phyloP scores from a whole-genome alignment of 2,113 vertebrate species.

The Grallaria varia region DNA sequence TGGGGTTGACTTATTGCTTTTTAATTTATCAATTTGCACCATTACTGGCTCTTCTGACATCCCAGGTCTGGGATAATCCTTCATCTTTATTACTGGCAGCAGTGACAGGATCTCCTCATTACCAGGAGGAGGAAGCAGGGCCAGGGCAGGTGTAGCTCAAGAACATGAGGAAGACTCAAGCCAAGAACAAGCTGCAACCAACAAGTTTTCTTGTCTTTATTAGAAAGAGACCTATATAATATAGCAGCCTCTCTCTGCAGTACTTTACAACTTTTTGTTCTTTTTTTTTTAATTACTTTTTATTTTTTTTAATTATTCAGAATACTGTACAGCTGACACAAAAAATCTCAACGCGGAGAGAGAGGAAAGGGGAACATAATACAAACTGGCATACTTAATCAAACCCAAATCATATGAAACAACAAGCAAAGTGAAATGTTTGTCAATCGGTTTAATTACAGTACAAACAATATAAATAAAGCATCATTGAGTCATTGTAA shows the following conservation, averaged over 20 bases:
- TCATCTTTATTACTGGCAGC: conserved; percentile 69
- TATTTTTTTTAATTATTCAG: conserved; percentile 63
- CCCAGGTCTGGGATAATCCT: neutral
- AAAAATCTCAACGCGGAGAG: conserved; percentile 61
- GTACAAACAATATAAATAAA: conserved; percentile 89
- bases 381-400: conserved; percentile 76
- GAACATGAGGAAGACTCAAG: neutral
- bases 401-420: conserved; percentile 74
- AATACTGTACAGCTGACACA: conserved; percentile 90
- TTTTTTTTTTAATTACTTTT: neutral
- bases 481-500: conserved; percentile 69
- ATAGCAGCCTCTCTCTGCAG: conserved; percentile 79
- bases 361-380: conserved; percentile 66
- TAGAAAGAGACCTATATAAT: conserved; percentile 91
- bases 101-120: conserved; percentile 1
- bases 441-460: conserved; percentile 77
- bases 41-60: neutral
- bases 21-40: conserved; percentile 59
- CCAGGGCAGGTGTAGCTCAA: neutral
- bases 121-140: neutral
- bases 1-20: conserved; percentile 34
- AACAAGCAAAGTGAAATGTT: conserved; percentile 73
- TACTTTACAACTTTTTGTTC: conserved; percentile 76
- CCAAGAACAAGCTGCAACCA: neutral
- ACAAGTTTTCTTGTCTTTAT: conserved; percentile 86